These are phyloP conservation scores for Cuculus canorus DNA, from an alignment of 2,797 vertebrate genomes.

Conservation along the genomic window DNA sequence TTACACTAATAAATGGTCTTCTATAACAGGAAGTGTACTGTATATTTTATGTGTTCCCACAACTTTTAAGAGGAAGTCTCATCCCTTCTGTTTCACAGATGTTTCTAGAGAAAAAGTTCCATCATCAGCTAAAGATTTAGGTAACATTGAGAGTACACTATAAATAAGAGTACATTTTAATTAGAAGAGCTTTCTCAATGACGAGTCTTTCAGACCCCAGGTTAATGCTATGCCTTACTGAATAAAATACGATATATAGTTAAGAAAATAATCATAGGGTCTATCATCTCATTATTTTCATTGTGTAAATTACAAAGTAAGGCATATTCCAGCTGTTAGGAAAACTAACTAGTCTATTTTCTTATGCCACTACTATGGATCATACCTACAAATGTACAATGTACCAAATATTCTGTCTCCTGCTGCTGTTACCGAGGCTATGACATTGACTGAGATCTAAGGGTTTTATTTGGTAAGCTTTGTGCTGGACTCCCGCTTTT, in stretches of 20 bases:
- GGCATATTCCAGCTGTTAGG: neutral
- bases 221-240: neutral
- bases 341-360: neutral
- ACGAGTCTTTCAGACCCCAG: neutral
- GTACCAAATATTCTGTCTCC: neutral
- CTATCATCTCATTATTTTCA: neutral
- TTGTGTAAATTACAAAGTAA: neutral
- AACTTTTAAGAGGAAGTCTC: constrained; percentile 57
- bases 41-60: constrained; percentile 68
- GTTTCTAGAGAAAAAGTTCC: constrained; percentile 14
- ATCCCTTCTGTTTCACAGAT: constrained; percentile 59
- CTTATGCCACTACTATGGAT: neutral
- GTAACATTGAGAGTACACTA: neutral
- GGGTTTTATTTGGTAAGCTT: neutral
- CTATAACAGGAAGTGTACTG: constrained; percentile 62
- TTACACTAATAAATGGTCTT: constrained; percentile 64
- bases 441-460: neutral
- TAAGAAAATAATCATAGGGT: neutral
- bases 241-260: neutral
- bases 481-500: neutral
- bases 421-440: neutral
- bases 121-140: neutral
- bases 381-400: neutral
- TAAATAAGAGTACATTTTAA: neutral
- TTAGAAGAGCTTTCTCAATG: neutral